Evolutionary conservation across 2,113 vertebrate genomes (phyloP), one percentile per base, ranked within the genome.

Genomic region (Oryzias melastigma): DNA sequence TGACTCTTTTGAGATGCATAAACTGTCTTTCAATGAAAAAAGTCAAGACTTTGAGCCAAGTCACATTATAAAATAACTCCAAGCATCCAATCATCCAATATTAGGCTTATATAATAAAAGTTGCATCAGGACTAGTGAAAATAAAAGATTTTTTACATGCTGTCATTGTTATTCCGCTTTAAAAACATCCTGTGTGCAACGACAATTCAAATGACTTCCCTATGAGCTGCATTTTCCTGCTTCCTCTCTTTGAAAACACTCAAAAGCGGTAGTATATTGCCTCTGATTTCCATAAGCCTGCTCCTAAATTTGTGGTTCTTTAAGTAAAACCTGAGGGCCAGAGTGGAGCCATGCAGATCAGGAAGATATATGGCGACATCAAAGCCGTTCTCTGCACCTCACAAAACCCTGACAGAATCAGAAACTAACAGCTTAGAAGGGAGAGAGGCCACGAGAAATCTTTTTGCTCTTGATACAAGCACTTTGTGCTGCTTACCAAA

Each of bases 361-460:
- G 53, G 40, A 76, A 87, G 85, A 91, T 88, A 87, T 88, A 88
- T 67, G 79, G 52, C 71, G 69, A 84, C 84, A 87, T 91, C 86
- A 85, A 81, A 85, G 72, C 62, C 60, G 65, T 76, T 69, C 73
- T 82, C 78, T 77, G 68, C 73, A 79, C 74, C 76, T 55, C 68
- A 75, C 79, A 80, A 85, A 85, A 58, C 68, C 71, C 56, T 35
- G 41, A 80, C 71, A 73, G 55, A 67, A 78, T 78, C 63, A 59
- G 20, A 81, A 72, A 68, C 79, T 74, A 73, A 70, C 56, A 65
- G 65, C 48, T 68, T 15, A 74, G 58, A 52, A 29, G 52, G 43
- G 49, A 54, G 54, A 58, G 58, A 57, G 51, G 48, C 35, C 15
- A 19, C 1, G 17, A 43, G 52, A 70, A 58, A 41, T 65, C 35